These are phyloP conservation scores for Pterocles orientalis DNA, from an alignment of 2,113 vertebrate genomes.

Conservation along the genomic window DNA sequence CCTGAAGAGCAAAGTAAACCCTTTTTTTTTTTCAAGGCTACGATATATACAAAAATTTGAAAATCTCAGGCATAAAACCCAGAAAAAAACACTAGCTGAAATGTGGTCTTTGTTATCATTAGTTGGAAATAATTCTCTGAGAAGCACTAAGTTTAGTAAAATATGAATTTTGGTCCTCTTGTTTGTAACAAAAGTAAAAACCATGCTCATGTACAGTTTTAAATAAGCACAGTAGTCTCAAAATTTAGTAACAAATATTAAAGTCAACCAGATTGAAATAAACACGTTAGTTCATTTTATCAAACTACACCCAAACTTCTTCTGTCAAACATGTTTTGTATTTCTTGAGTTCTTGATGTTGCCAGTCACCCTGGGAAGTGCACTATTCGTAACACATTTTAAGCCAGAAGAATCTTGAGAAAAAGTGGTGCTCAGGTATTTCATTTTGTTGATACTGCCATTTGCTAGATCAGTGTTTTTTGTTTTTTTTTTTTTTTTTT, in stretches of 20 bases:
- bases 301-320: neutral
- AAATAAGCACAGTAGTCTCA: neutral
- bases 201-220: rapidly evolving
- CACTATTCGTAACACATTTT: neutral
- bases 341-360: neutral
- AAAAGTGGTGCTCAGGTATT: neutral
- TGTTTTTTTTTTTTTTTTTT: no score
- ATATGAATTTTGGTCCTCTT: neutral
- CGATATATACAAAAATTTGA: neutral
- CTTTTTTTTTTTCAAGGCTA: neutral
- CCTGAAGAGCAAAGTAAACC: neutral
- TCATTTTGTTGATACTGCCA: neutral
- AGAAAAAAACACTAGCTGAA: neutral
- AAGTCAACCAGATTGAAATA: neutral
- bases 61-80: neutral
- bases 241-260: neutral
- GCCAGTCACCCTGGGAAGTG: neutral
- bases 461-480: neutral
- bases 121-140: neutral
- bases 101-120: neutral
- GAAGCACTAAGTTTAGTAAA: neutral
- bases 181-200: neutral
- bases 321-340: neutral
- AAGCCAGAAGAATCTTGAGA: neutral
- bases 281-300: neutral